Base-by-base conservation (phyloP, 1,140 invertebrate genomes). In the Trichoplusia ni region DNA sequence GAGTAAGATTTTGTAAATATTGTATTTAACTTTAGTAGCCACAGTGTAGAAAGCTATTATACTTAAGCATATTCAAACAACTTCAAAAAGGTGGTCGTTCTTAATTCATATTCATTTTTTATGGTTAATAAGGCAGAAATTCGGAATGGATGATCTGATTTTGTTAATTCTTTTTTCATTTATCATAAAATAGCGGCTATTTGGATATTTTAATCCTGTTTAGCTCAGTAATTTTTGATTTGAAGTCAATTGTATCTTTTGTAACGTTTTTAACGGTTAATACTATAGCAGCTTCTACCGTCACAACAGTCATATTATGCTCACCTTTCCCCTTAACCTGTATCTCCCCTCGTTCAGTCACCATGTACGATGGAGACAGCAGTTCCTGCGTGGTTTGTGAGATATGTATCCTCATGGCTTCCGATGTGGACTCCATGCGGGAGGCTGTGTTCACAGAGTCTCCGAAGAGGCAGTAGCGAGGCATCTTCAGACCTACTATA, bases 401-500 rank as follows among this genome's bases (percentile, higher is more conserved):
- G 71, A 99, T 97, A 78, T 99, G 98, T 67, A 99, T 97, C 89
- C 96, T 96, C 95, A 98, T 98, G 0, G 97, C 95, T 81, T 95
- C 94, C 58, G 96, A 96, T 0, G 96, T 97, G 0, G 96, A 97
- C 81, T 98, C 97, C 97, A 98, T 98, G 16, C 97, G 88, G 0
- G 96, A 97, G 2, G 97, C 97, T 4, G 96, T 98, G 80, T 98
- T 98, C 0, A 98, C 97, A 0, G 96, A 96, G 78, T 98, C 97
- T 0, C 98, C 98, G 79, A 99, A 99, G 0, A 98, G 90, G 77
- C 97, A 98, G 87, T 97, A 98, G n/a, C 96, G 91, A 0, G 97
- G 97, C 97, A 99, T 99, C 91, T 98, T 99, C 0, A 98, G 84
- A 0, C 98, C 98, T 0, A 99, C 98, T 16, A 99, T 98, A 9